Percentiles rank a stretch among this genome's conserved stretches.
Conservation (phyloP, 2,888 invertebrate species). For the Tuberolachnus salignus region DNA sequence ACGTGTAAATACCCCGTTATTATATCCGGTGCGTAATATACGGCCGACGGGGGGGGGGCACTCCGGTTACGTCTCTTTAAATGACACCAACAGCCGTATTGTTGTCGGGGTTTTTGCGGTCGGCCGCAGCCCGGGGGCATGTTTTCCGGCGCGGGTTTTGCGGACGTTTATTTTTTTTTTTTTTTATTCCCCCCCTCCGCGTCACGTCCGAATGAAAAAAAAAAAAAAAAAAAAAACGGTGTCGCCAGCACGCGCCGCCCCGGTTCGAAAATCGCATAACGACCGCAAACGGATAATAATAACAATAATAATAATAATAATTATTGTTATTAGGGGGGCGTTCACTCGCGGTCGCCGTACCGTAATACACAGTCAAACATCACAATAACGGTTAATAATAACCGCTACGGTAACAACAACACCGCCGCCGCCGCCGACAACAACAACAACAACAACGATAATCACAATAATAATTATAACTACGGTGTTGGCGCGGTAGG, state of each 20-base stretch:
- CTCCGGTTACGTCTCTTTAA: too few species aligned
- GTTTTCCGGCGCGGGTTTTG: conserved; percentile 1
- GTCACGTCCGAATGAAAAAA: too few species aligned
- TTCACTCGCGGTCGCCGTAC: neutral
- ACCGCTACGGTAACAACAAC: neutral
- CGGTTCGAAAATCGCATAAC: conserved; percentile 11
- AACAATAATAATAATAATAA: neutral
- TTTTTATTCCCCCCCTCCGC: too few species aligned
- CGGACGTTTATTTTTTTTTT: too few species aligned
- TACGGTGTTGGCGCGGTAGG: too few species aligned
- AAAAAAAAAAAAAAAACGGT: too few species aligned
- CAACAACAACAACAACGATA: neutral
- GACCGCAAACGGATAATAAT: conserved; percentile 38
- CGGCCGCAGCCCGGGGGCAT: neutral
- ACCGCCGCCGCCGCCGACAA: neutral
- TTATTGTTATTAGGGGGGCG: conserved; percentile 46
- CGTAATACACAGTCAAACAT: neutral
- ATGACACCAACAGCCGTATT: conserved; percentile 25
- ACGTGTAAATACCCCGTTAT: neutral
- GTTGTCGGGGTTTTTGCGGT: conserved; percentile 36
- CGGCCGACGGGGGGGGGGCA: too few species aligned
- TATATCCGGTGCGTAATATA: too few species aligned
- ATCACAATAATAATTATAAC: neutral
- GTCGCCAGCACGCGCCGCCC: neutral
- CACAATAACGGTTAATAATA: conserved; percentile 20